These are phyloP conservation scores for Macquaria ambigua DNA, from an alignment of 2,113 vertebrate species.

Conservation along the genomic window DNA sequence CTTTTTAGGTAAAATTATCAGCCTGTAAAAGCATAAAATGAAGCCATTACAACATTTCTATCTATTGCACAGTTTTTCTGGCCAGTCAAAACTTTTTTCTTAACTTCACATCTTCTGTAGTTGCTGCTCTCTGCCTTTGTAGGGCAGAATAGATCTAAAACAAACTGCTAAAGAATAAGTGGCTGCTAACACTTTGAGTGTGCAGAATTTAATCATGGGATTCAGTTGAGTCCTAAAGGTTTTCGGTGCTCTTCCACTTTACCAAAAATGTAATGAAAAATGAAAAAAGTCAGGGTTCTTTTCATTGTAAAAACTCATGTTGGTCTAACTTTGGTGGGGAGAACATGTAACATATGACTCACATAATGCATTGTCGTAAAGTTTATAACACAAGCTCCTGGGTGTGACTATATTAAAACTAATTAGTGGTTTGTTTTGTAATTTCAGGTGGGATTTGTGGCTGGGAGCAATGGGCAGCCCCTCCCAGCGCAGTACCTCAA, in stretches of 20 bases:
- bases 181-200: not conserved
- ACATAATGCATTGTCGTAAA: not conserved
- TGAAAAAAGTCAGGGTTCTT: not conserved
- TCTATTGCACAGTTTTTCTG: too few species aligned
- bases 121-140: too few species aligned
- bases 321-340: not conserved
- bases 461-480: conserved; percentile 94
- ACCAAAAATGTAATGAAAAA: not conserved
- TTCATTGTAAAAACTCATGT: not conserved
- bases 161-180: not conserved
- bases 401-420: conserved; percentile 13
- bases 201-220: too few species aligned
- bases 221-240: not conserved
- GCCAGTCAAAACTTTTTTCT: too few species aligned
- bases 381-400: not conserved
- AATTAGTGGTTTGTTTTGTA: conserved; percentile 36
- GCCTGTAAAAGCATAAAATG: too few species aligned
- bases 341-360: not conserved
- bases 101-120: too few species aligned
- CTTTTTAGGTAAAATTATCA: too few species aligned
- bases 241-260: not conserved
- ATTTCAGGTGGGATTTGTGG: conserved; percentile 93
- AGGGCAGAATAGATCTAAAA: too few species aligned
- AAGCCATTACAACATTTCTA: too few species aligned
- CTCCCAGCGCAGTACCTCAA: conserved; percentile 95